Conservation (phyloP, 2,888 invertebrate genomes). For the Fragum fragum region DNA sequence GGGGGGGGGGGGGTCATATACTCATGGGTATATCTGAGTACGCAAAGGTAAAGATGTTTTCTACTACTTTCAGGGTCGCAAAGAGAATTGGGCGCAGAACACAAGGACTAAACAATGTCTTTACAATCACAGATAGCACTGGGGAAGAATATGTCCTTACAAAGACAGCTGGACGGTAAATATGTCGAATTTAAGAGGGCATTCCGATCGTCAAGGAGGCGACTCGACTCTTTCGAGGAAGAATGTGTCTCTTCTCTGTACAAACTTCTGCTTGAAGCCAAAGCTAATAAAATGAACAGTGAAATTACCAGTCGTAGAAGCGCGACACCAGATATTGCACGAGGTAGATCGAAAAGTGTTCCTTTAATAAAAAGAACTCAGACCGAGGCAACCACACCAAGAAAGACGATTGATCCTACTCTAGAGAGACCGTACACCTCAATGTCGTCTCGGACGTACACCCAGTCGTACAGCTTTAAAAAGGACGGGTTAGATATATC, state of each 20-base stretch:
- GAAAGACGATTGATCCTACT: neutral
- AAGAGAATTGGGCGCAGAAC: too few relatives aligned
- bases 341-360: neutral
- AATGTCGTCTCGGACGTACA: slow-evolving; percentile 49
- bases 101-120: too few relatives aligned
- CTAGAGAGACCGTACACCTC: slow-evolving; percentile 40
- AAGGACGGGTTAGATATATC: slow-evolving; percentile 57
- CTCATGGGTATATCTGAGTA: too few relatives aligned
- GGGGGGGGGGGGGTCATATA: too few relatives aligned
- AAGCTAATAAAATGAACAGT: slow-evolving; percentile 34
- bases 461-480: slow-evolving; percentile 59
- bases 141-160: slow-evolving; percentile 52
- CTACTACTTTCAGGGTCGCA: too few relatives aligned
- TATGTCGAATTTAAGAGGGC: slow-evolving; percentile 40
- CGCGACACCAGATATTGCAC: neutral
- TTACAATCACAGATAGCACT: slow-evolving; percentile 45
- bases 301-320: neutral
- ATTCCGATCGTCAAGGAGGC: slow-evolving; percentile 45
- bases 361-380: slow-evolving; percentile 22
- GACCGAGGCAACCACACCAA: slow-evolving; percentile 22
- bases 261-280: slow-evolving; percentile 53
- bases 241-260: slow-evolving; percentile 59
- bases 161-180: slow-evolving; percentile 49
- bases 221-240: slow-evolving; percentile 52
- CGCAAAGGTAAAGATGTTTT: too few relatives aligned